A percentile compares a stretch with the other conserved stretches of the same genome.
Evolutionary conservation across 2,113 vertebrate species (phyloP).

Genomic region (Acanthochromis polyacanthus): DNA sequence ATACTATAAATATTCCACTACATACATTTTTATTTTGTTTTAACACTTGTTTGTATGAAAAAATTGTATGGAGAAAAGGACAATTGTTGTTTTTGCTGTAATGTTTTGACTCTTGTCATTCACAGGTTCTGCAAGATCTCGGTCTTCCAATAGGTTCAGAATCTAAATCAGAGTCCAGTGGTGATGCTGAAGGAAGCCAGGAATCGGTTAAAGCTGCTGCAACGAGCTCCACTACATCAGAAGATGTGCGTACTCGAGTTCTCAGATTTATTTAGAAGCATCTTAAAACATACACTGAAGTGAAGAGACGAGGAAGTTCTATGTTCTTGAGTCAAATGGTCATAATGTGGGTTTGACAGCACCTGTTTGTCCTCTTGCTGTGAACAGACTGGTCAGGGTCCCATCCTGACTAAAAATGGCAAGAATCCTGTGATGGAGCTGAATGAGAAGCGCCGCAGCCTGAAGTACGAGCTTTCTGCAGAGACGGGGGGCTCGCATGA

Average conservation of each 20-base stretch:
- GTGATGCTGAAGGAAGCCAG: slow-evolving; percentile 78
- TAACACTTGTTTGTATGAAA: too few species aligned
- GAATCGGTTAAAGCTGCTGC: slow-evolving; percentile 63
- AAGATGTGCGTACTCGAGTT: slow-evolving; percentile 57
- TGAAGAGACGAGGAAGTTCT: not conserved
- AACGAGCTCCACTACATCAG: slow-evolving; percentile 37
- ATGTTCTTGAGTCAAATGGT: not conserved
- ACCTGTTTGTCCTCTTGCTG: slow-evolving; percentile 34
- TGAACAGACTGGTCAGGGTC: slow-evolving; percentile 86
- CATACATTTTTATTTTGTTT: too few species aligned
- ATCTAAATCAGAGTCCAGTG: slow-evolving; percentile 78
- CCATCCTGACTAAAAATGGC: slow-evolving; percentile 95
- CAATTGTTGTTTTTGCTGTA: slow-evolving; percentile 4
- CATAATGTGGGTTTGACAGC: not conserved
- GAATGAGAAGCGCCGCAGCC: slow-evolving; percentile 95
- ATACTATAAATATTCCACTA: too few species aligned
- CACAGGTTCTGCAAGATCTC: slow-evolving; percentile 92
- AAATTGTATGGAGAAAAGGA: too few species aligned
- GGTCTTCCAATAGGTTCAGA: slow-evolving; percentile 90
- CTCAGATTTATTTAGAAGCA: not conserved
- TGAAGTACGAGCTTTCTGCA: slow-evolving; percentile 95
- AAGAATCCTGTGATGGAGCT: slow-evolving; percentile 99
- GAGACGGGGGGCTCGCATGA: slow-evolving; percentile 95
- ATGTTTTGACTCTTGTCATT: not conserved
- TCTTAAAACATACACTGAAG: too few species aligned